Base-by-base conservation (phyloP, 2,888 invertebrate genomes). In the Mechanitis mazaeus region DNA sequence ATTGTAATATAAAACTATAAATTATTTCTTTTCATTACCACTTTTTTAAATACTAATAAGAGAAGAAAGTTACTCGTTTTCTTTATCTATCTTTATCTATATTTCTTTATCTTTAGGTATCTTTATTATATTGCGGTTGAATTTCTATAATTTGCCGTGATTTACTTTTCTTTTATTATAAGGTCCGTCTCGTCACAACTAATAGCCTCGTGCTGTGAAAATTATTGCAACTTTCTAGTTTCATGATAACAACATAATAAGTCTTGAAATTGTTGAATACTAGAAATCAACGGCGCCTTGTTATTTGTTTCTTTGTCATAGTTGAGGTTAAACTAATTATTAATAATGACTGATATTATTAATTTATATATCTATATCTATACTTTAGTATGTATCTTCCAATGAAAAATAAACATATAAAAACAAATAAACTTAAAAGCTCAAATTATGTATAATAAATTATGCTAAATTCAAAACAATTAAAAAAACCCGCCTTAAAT, bases 121-220 rank as follows among this genome's bases (percentile, higher is more conserved):
- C 31, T 54, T 42, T 53, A 5, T 59, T 55, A 59, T 54, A 63
- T 28, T 45, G 62, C 55, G 64, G 62, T 64, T 65, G 58, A 55
- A 58, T 58, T 64, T 64, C 64, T 61, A 61, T 61, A 61, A 64
- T 60, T 66, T 64, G 46, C 58, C 50, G 59, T 63, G 61, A 67
- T 63, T 64, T 61, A 64, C 63, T 64, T 66, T 68, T 68, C 62
- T 61, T 64, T 60, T 58, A 59, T 61, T 59, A 64, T 64, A 56
- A 64, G 54, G 59, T 67, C 62, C 54, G 59, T 59, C 66, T 64
- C 59, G 62, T 56, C 56, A 59, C 60, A 62, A 59, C 55, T 59
- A 58, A 61, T 45, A 62, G 65, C 56, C 64, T 64, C 67, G 64
- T 64, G 66, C 64, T 63, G 59, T 47, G 66, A 66, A 64, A 68